Percentiles rank a stretch among this genome's conserved stretches.
Evolutionary conservation across 2,888 invertebrate species (phyloP).

Genomic region (Ornithoptera alexandrae): DNA sequence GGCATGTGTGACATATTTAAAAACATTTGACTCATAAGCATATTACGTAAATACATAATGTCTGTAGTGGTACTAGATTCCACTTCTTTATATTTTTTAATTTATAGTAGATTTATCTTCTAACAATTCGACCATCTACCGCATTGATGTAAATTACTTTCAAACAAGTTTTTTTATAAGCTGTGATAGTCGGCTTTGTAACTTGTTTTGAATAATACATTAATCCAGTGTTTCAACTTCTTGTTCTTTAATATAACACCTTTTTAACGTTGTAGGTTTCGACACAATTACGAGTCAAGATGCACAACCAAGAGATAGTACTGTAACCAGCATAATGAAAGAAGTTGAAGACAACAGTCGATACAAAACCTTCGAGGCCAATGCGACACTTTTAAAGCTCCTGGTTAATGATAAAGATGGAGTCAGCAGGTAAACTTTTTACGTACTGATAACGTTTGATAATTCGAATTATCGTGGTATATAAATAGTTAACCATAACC

Average conservation of each 20-base stretch:
- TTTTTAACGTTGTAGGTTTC: slow-evolving; percentile 45
- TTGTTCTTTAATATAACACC: background rate
- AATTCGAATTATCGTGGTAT: background rate
- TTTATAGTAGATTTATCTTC: background rate
- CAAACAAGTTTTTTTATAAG: slow-evolving; percentile 1
- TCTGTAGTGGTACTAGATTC: background rate
- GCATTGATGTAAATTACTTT: background rate
- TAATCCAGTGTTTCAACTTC: background rate
- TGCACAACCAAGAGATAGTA: slow-evolving; percentile 43
- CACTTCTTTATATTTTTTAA: background rate
- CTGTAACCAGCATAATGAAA: slow-evolving; percentile 56
- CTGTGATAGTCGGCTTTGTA: too few relatives aligned
- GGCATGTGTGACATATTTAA: slow-evolving; percentile 25
- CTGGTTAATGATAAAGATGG: slow-evolving; percentile 71
- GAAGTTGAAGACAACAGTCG: slow-evolving; percentile 75
- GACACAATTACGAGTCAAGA: slow-evolving; percentile 46
- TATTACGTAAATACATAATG: slow-evolving; percentile 34
- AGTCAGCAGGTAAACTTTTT: slow-evolving; percentile 61
- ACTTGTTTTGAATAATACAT: too few relatives aligned
- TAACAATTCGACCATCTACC: background rate
- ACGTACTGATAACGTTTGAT: background rate
- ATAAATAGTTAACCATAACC: background rate
- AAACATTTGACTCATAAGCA: slow-evolving; percentile 33
- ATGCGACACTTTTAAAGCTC: slow-evolving; percentile 68
- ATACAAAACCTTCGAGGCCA: slow-evolving; percentile 73